Percentiles rank a stretch among this genome's conserved stretches.
These are phyloP conservation scores for Melanerpes formicivorus DNA, from an alignment of 2,113 vertebrate genomes.

Conservation along the genomic window DNA sequence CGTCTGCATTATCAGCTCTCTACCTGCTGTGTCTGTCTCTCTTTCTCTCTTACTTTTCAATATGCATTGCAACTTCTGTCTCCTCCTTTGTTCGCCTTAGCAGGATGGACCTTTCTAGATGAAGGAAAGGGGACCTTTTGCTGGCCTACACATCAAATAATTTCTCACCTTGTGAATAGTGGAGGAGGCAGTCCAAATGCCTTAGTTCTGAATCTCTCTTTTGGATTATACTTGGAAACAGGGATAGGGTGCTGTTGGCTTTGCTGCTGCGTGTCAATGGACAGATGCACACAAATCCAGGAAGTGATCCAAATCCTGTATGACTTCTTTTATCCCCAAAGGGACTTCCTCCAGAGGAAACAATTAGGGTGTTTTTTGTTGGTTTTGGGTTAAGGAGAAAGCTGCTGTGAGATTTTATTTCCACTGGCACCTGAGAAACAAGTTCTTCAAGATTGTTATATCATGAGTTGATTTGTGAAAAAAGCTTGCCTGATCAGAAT, in stretches of 20 bases:
- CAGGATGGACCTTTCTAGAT: slow-evolving; percentile 56
- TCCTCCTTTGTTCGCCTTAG: slow-evolving; percentile 66
- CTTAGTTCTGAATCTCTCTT: slow-evolving; percentile 21
- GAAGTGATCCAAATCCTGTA: slow-evolving; percentile 69
- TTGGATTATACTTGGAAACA: background rate
- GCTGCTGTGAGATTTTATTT: slow-evolving; percentile 62
- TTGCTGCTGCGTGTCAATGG: slow-evolving; percentile 1
- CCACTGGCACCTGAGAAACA: slow-evolving; percentile 47
- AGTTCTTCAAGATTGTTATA: slow-evolving; percentile 63
- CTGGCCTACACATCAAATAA: slow-evolving; percentile 66
- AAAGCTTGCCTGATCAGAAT: slow-evolving; percentile 42
- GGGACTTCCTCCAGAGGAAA: slow-evolving; percentile 74
- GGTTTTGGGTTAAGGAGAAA: background rate
- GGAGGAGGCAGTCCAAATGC: slow-evolving; percentile 49
- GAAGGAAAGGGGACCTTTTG: slow-evolving; percentile 63
- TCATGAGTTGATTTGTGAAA: slow-evolving; percentile 57
- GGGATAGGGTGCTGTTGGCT: slow-evolving; percentile 38
- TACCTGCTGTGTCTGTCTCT: slow-evolving; percentile 63
- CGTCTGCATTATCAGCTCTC: slow-evolving; percentile 45
- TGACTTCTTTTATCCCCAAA: slow-evolving; percentile 72
- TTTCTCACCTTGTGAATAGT: slow-evolving; percentile 50
- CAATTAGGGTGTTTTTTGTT: slow-evolving; percentile 47
- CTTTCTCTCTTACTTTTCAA: slow-evolving; percentile 54
- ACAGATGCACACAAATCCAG: slow-evolving; percentile 55
- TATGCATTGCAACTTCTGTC: slow-evolving; percentile 66